Percentiles rank a stretch among this genome's conserved stretches.
These are phyloP conservation scores for Drosophila obscura DNA, from an alignment of 1,140 invertebrate species.

Conservation along the genomic window DNA sequence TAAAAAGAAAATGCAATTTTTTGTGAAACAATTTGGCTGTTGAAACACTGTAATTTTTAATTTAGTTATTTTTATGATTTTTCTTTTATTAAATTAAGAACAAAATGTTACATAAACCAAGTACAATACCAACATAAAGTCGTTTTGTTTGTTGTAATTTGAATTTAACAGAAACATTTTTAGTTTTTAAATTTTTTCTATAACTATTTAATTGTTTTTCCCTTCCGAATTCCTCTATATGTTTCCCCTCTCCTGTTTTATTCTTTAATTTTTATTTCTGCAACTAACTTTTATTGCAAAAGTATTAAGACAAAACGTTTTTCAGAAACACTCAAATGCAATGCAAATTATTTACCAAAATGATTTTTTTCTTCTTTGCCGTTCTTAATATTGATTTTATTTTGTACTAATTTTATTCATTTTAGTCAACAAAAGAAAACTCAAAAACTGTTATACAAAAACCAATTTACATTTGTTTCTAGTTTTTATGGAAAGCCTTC, in stretches of 20 bases:
- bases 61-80: slow-evolving; percentile 64
- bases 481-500: slow-evolving; percentile 62
- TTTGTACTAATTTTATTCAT: slow-evolving; percentile 8
- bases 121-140: slow-evolving; percentile 1
- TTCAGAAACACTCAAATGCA: slow-evolving; percentile 43
- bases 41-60: slow-evolving; percentile 64
- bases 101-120: slow-evolving; percentile 25
- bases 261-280: slow-evolving; percentile 16
- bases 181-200: background rate
- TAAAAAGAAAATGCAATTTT: slow-evolving; percentile 75
- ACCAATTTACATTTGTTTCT: slow-evolving; percentile 62
- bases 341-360: slow-evolving; percentile 38
- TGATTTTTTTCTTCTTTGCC: slow-evolving; percentile 17
- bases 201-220: background rate
- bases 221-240: background rate
- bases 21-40: slow-evolving; percentile 81
- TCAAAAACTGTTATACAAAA: slow-evolving; percentile 41
- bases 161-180: slow-evolving; percentile 28
- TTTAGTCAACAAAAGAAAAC: slow-evolving; percentile 34
- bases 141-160: slow-evolving; percentile 30
- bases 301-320: slow-evolving; percentile 46
- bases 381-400: slow-evolving; percentile 14
- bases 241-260: slow-evolving; percentile 22
- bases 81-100: slow-evolving; percentile 40
- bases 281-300: slow-evolving; percentile 28